Evolutionary conservation across 2,797 vertebrate species (phyloP).

Genomic region (Oreonectes daqikongensis): DNA sequence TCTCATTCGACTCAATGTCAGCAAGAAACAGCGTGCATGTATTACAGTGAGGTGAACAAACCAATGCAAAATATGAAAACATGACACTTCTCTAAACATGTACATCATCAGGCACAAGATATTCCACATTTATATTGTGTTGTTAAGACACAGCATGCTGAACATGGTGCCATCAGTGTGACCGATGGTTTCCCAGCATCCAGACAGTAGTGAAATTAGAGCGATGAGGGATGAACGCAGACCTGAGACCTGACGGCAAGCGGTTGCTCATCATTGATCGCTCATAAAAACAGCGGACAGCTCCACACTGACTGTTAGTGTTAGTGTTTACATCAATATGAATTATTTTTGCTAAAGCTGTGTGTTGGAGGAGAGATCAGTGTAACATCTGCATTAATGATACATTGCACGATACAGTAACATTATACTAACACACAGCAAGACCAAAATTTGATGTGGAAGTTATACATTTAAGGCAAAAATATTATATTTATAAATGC

Average conservation of each 20-base stretch:
- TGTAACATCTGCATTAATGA: no score
- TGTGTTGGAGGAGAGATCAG: no score
- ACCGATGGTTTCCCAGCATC: constrained; percentile 14
- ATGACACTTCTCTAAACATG: no score
- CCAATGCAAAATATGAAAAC: background rate
- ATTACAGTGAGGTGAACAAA: background rate
- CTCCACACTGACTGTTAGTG: background rate
- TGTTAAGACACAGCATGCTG: constrained; percentile 1
- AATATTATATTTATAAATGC: no score
- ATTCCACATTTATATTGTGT: background rate
- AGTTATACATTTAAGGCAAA: no score
- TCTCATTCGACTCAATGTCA: no score
- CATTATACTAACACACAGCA: no score
- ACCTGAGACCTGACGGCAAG: constrained; percentile 18
- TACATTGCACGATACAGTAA: no score
- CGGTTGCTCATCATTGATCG: constrained; percentile 11
- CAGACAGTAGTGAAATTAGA: constrained; percentile 3
- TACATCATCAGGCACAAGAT: background rate
- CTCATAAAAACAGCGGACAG: background rate
- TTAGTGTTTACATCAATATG: background rate
- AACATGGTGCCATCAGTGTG: background rate
- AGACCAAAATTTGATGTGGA: no score
- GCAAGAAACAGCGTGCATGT: background rate
- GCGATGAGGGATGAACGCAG: constrained; percentile 13
- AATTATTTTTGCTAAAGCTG: background rate